phyloP scores from a whole-genome alignment of 2,113 vertebrate genomes.

The Nannobrachium achirus region DNA sequence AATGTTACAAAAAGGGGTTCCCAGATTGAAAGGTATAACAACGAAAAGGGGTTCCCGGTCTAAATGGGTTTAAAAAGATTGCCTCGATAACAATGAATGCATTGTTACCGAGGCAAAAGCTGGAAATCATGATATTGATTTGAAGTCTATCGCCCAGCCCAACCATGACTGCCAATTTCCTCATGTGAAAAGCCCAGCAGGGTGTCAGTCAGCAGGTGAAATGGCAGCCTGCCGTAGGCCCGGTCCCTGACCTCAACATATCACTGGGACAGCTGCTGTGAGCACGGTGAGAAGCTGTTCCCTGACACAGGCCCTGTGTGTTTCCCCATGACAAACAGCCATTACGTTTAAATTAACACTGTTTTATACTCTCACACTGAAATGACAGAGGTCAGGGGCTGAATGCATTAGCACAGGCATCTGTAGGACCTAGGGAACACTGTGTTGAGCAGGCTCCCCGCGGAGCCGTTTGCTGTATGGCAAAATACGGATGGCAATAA shows the following conservation, averaged over 20 bases:
- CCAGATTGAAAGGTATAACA: no score
- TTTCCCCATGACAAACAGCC: slow-evolving; percentile 58
- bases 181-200: background rate
- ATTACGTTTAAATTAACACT: slow-evolving; percentile 69
- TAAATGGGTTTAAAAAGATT: no score
- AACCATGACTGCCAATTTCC: no score
- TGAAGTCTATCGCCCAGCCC: no score
- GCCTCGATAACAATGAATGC: no score
- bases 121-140: no score
- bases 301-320: slow-evolving; percentile 45
- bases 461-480: slow-evolving; percentile 24
- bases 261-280: slow-evolving; percentile 30
- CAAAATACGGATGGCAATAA: background rate
- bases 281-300: slow-evolving; percentile 25
- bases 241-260: slow-evolving; percentile 32
- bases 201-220: slow-evolving; percentile 37
- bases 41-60: no score
- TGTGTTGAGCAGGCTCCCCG: slow-evolving; percentile 40
- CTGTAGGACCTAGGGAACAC: slow-evolving; percentile 53
- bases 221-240: slow-evolving; percentile 9
- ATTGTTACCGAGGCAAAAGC: no score
- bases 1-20: no score
- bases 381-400: slow-evolving; percentile 59
- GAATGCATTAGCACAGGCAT: slow-evolving; percentile 57
- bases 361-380: slow-evolving; percentile 64